Base-by-base conservation (phyloP, 2,888 invertebrate genomes). In the Panorpa germanica region DNA sequence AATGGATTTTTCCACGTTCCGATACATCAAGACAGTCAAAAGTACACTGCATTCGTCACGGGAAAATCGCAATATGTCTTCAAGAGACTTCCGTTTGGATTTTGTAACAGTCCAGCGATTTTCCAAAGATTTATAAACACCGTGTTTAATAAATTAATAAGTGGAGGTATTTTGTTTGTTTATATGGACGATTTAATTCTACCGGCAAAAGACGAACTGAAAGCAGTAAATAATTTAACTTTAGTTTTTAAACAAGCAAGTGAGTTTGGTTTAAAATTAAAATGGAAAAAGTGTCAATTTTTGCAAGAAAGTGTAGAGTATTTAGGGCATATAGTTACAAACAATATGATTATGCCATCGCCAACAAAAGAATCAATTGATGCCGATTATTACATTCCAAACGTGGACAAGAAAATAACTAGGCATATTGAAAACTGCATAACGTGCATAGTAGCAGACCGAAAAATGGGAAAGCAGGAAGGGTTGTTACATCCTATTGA, bases 11-110 rank as follows among this genome's bases (percentile, higher is more conserved):
- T n/a, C n/a, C n/a, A n/a, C n/a, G n/a, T n/a, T n/a, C n/a, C n/a
- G n/a, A n/a, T n/a, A n/a, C n/a, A n/a, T n/a, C n/a, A n/a, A 16
- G 29, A 30, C 5, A 40, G 43, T 11, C 32, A 33, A 15, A 40
- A 43, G 25, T 42, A 42, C 15, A 49, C 47, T 1, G 42, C 46
- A 1, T 49, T 50, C 31, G 38, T 47, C 2, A 45, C 44, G 1
- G 45, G 43, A 2, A 40, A 40, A 9, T 43, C 45, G 2, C 44
- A 44, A 15, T 48, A 38, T 20, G 41, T 48, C 7, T 47, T 44
- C 23, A 18, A 29, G 2, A 35, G 37, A 25, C n/a, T n/a, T n/a
- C n/a, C n/a, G n/a, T n/a, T n/a, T n/a, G n/a, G n/a, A n/a, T n/a
- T n/a, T 34, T 36, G 37, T 2, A 47, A 46, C 18, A 45, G 41